Evolutionary conservation across 2,888 invertebrate genomes (phyloP).

Genomic region (Apamea epomidion): DNA sequence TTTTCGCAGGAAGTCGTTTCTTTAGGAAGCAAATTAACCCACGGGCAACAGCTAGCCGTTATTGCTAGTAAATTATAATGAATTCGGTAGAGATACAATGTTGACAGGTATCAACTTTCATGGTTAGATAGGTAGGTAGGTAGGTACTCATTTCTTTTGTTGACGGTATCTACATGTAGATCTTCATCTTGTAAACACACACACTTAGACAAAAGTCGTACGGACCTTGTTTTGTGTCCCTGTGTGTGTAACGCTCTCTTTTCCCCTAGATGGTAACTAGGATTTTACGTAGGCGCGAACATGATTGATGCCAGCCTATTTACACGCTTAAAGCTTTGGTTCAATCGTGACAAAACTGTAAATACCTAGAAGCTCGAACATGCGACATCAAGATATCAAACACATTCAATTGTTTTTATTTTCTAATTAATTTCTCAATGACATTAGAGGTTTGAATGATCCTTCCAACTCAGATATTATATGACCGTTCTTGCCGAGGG

Average conservation of each 20-base stretch:
- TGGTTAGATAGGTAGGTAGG: neutral
- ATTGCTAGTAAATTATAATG: neutral
- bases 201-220: neutral
- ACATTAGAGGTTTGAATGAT: too few species aligned
- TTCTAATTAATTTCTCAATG: neutral
- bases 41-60: neutral
- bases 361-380: neutral
- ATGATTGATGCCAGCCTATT: conserved; percentile 43
- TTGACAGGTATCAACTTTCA: neutral
- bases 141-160: conserved; percentile 11
- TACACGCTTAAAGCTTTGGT: conserved; percentile 18
- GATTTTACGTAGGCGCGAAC: conserved; percentile 44
- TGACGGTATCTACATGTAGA: conserved; percentile 31
- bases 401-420: neutral
- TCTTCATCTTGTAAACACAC: conserved; percentile 55
- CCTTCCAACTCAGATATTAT: neutral
- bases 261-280: conserved; percentile 53
- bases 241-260: conserved; percentile 51
- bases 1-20: neutral
- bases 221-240: conserved; percentile 8
- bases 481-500: neutral
- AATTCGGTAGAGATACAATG: neutral
- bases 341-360: conserved; percentile 5
- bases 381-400: neutral
- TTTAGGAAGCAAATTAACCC: neutral